These are phyloP conservation scores for Ctenochaetus hawaiiensis DNA, from an alignment of 2,797 vertebrate genomes.

Conservation along the genomic window DNA sequence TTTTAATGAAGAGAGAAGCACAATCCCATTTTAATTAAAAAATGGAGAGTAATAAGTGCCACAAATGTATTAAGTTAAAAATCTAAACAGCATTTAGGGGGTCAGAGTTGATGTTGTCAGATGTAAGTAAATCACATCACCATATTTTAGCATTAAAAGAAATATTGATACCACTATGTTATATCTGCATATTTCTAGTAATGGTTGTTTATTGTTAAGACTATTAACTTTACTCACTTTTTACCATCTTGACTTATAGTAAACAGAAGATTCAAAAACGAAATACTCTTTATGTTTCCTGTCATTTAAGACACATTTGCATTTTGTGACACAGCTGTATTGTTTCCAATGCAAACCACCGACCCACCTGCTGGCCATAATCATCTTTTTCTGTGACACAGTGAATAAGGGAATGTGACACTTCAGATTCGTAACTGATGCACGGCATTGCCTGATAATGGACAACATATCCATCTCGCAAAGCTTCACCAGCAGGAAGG, in stretches of 20 bases:
- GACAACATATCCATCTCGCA: slow-evolving; percentile 39
- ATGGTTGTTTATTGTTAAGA: slow-evolving; percentile 16
- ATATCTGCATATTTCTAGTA: background rate
- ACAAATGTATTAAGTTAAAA: no score
- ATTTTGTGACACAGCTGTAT: slow-evolving; percentile 24
- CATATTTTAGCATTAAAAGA: no score
- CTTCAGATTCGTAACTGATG: slow-evolving; percentile 17
- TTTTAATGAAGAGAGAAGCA: no score
- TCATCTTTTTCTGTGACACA: slow-evolving; percentile 4
- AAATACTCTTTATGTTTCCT: slow-evolving; percentile 1
- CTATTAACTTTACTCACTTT: slow-evolving; percentile 20
- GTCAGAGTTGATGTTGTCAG: no score
- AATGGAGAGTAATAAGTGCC: no score
- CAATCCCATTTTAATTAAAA: no score
- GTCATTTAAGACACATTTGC: slow-evolving; percentile 14
- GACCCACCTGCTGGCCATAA: no score
- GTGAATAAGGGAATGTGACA: slow-evolving; percentile 23
- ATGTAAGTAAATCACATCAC: no score
- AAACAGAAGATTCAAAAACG: background rate
- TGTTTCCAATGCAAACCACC: background rate
- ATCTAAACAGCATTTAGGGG: no score
- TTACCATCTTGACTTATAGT: background rate
- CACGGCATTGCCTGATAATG: slow-evolving; percentile 22
- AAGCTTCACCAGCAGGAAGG: slow-evolving; percentile 7
- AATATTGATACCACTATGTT: background rate